Conservation (phyloP, 2,113 vertebrate species). For the Menura novaehollandiae region DNA sequence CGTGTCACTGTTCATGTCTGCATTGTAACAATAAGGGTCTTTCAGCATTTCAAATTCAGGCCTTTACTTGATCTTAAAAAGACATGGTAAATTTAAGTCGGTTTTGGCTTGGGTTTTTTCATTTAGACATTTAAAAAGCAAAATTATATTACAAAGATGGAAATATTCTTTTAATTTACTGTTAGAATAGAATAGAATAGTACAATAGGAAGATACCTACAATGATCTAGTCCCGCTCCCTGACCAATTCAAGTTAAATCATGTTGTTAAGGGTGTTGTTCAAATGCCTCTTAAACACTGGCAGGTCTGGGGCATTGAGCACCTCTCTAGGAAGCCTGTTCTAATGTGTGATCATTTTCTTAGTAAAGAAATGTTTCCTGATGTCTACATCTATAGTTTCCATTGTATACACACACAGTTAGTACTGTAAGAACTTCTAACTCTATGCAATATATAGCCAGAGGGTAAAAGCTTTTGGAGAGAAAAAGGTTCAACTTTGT, state of each 20-base stretch:
- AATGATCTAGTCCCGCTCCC: neutral
- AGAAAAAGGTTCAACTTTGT: neutral
- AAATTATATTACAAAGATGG: neutral
- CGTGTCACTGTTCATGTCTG: neutral
- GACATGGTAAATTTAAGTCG: rapidly evolving
- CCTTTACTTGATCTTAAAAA: neutral
- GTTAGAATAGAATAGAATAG: neutral
- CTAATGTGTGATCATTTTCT: neutral
- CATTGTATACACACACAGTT: neutral
- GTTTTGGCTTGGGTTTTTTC: neutral
- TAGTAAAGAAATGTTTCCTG: neutral
- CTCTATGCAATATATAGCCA: neutral
- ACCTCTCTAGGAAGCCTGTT: neutral
- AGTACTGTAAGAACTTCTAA: neutral
- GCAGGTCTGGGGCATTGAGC: rapidly evolving
- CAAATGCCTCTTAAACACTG: neutral
- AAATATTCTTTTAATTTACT: neutral
- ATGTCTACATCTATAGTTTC: neutral
- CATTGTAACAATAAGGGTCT: neutral
- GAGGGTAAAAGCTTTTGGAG: neutral
- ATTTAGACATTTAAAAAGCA: neutral
- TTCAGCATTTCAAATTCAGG: neutral
- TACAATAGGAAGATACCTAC: neutral
- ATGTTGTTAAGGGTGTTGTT: neutral
- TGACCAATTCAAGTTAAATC: neutral